A percentile compares a stretch with the other conserved stretches of the same genome.
These are phyloP conservation scores for Nesidiocoris tenuis DNA, from an alignment of 2,888 invertebrate species.

Conservation along the genomic window DNA sequence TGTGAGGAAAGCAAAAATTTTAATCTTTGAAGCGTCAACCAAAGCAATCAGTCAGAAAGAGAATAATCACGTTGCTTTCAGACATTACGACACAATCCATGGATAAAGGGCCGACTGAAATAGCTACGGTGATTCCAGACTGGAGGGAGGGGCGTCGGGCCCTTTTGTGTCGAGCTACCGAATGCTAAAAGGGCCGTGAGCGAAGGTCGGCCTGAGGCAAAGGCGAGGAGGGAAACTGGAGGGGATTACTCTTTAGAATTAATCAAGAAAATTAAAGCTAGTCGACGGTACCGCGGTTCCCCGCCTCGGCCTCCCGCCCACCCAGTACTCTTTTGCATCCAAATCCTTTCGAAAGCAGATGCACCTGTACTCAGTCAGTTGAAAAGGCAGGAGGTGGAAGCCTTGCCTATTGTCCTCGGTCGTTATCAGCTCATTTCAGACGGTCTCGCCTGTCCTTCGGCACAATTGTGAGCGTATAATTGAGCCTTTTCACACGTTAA, in stretches of 20 bases:
- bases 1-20: no score
- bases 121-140: no score
- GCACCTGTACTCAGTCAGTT: slow-evolving; percentile 12
- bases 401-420: slow-evolving; percentile 3
- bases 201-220: slow-evolving; percentile 3
- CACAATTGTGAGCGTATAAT: not conserved
- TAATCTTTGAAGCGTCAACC: no score
- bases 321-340: not conserved
- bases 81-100: not conserved
- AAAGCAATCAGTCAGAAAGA: no score
- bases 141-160: not conserved
- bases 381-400: not conserved
- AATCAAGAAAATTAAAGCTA: slow-evolving; percentile 36
- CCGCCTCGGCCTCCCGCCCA: not conserved
- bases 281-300: slow-evolving; percentile 9
- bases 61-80: not conserved
- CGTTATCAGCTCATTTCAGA: slow-evolving; percentile 12
- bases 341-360: slow-evolving; percentile 19
- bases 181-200: not conserved
- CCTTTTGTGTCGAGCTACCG: not conserved
- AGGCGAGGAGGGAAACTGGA: not conserved
- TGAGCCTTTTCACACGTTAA: slow-evolving; percentile 14
- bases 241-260: slow-evolving; percentile 8
- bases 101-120: not conserved
- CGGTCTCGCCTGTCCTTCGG: not conserved